Evolutionary conservation across 2,888 invertebrate species (phyloP).

Genomic region (Itoplectis maculator): DNA sequence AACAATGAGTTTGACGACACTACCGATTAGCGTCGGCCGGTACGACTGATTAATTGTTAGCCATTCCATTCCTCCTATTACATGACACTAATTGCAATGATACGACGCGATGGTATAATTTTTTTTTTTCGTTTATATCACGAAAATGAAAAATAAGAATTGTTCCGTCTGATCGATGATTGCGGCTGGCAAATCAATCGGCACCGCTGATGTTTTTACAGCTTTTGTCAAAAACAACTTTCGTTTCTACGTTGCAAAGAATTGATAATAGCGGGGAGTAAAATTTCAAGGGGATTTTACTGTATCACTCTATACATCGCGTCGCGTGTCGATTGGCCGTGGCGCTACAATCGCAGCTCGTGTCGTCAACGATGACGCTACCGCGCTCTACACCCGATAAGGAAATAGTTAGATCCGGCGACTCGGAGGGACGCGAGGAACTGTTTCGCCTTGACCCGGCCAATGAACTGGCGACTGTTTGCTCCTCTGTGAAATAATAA

Average conservation of each 20-base stretch:
- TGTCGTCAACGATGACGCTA: slow-evolving; percentile 2
- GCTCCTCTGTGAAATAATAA: neutral
- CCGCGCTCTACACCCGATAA: slow-evolving; percentile 20
- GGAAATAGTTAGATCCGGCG: slow-evolving; percentile 28
- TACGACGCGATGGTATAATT: no score
- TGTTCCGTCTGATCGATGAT: neutral
- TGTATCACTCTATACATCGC: neutral
- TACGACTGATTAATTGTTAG: no score
- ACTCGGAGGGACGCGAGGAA: neutral
- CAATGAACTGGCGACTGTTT: slow-evolving; percentile 1
- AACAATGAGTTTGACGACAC: no score
- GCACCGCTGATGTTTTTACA: neutral
- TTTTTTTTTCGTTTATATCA: no score
- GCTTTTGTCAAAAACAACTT: neutral
- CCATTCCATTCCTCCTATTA: no score
- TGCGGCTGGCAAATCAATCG: no score
- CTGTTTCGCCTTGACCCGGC: slow-evolving; percentile 23
- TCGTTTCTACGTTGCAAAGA: neutral
- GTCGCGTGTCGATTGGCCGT: slow-evolving; percentile 7
- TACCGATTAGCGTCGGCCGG: no score
- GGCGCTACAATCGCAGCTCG: slow-evolving; percentile 2
- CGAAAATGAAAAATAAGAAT: neutral
- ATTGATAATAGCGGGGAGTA: neutral
- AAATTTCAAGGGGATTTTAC: neutral
- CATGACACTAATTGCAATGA: no score